Conservation (phyloP, 1,140 invertebrate species). For the Zaprionus camerounensis region DNA sequence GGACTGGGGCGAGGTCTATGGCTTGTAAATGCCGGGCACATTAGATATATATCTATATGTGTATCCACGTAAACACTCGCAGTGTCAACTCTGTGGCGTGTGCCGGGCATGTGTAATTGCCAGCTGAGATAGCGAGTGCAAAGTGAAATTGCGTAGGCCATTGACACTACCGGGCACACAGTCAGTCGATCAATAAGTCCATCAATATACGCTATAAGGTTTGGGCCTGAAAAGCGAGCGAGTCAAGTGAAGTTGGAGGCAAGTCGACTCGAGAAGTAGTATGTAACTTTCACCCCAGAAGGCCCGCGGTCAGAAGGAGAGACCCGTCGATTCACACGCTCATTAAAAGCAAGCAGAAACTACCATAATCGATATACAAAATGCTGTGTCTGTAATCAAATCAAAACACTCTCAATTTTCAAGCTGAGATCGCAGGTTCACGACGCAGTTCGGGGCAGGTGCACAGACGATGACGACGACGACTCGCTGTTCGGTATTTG, state of each 20-base stretch:
- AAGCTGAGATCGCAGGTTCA: constrained; percentile 11
- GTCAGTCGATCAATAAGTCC: constrained; percentile 46
- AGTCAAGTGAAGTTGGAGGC: background rate
- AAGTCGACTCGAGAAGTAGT: background rate
- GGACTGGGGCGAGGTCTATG: constrained; percentile 74
- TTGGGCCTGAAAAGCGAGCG: constrained; percentile 20
- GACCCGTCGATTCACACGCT: constrained; percentile 69
- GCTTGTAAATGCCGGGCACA: constrained; percentile 72
- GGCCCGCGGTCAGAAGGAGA: constrained; percentile 24
- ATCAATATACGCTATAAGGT: constrained; percentile 47
- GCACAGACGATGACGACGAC: background rate
- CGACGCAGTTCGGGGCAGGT: constrained; percentile 48
- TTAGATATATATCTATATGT: constrained; percentile 35
- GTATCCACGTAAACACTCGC: background rate
- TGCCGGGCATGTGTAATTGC: constrained; percentile 72
- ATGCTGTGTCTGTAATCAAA: constrained; percentile 41
- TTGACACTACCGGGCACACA: constrained; percentile 49
- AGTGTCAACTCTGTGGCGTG: constrained; percentile 41
- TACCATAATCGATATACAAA: constrained; percentile 32
- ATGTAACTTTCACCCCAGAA: constrained; percentile 67
- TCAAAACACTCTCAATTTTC: constrained; percentile 75
- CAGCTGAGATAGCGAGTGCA: constrained; percentile 59
- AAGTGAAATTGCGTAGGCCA: constrained; percentile 79
- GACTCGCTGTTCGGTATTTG: constrained; percentile 51
- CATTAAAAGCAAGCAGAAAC: constrained; percentile 52